A percentile compares a stretch with the other conserved stretches of the same genome.
Conservation (phyloP, 2,797 vertebrate genomes). For the Myotis daubentonii region DNA sequence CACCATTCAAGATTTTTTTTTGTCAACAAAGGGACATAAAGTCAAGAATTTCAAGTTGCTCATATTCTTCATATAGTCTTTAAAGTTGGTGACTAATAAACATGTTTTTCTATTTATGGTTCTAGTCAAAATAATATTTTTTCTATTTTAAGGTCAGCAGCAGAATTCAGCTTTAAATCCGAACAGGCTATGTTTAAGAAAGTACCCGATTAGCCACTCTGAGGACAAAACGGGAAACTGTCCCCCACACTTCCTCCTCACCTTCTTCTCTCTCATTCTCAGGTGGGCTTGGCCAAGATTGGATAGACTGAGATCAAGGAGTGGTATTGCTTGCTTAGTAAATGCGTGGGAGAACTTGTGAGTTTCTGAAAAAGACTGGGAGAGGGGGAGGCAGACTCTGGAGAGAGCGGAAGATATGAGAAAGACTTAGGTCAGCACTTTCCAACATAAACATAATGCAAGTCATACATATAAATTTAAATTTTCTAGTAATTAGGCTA, state of each 20-base stretch:
- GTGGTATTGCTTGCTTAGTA: background rate
- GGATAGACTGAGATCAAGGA: background rate
- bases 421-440: background rate
- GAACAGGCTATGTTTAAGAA: background rate
- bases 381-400: background rate
- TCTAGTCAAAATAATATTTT: background rate
- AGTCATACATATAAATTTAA: background rate
- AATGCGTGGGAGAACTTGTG: background rate
- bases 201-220: background rate
- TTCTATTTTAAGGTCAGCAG: conserved; percentile 9
- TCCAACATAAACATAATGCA: background rate
- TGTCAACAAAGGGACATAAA: background rate
- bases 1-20: background rate
- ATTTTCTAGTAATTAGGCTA: background rate
- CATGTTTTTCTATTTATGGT: background rate
- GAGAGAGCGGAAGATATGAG: background rate
- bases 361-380: background rate
- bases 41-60: background rate
- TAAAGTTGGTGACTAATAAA: background rate
- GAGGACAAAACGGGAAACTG: background rate
- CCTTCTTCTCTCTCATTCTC: background rate
- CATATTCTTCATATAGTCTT: background rate
- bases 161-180: background rate
- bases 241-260: background rate
- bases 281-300: background rate